Base-by-base conservation (phyloP, 2,888 invertebrate genomes). In the Hoplodrina ambigua region DNA sequence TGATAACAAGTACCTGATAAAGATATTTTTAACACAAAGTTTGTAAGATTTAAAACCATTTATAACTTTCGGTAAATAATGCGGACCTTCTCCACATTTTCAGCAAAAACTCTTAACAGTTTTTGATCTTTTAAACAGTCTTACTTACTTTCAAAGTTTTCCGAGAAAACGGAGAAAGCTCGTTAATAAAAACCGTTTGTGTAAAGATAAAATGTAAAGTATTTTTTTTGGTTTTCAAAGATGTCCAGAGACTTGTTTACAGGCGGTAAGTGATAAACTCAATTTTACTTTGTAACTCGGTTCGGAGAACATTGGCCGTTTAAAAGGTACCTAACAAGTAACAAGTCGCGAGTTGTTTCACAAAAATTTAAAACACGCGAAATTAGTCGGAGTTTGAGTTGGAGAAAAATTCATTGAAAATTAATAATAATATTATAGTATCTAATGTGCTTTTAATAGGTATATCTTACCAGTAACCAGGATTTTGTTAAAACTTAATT, bases 171-270 rank as follows among this genome's bases (percentile, higher is more conserved):
- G 33, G 33, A 33, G 13, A 33, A n/a, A 52, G 10, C 41, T n/a
- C 20, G 8, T 30, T 46, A 17, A 13, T 44, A n/a, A 41, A 50
- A 66, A 15, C 17, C 49, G 41, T 61, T 41, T 65, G 19, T 17
- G 13, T 41, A 8, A 66, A 64, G 33, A n/a, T 37, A 20, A 41
- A 41, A 41, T 41, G 41, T 63, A 11, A 46, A 54, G 33, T 11
- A 8, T 37, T 17, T 66, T 58, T 19, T 68, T 19, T 20, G 19
- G 7, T 20, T 69, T 20, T 17, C 4, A 37, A 69, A 46, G 1
- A 33, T n/a, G 6, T 46, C 15, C 44, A 33, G 19, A 50, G 33
- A 20, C 13, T 20, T 33, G 19, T 66, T 57, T 56, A 17, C 25
- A 49, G 25, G 41, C 15, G 17, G 10, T 50, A 55, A 54, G 54